Conservation (phyloP, 2,113 vertebrate genomes). For the Anas platyrhynchos region DNA sequence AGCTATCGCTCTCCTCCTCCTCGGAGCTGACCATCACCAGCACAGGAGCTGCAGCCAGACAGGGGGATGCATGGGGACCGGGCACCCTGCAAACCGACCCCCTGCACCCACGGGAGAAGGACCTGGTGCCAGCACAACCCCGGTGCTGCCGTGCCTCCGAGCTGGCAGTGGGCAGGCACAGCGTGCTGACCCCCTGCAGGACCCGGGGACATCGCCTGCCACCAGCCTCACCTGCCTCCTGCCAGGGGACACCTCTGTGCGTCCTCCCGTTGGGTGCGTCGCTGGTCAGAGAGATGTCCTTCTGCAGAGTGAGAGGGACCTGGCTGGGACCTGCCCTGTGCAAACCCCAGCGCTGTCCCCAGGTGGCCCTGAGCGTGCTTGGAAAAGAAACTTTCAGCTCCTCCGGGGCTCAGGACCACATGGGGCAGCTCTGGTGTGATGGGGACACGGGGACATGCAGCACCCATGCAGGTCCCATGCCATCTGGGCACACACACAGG, state of each 20-base stretch:
- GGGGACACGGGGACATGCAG: rapidly evolving
- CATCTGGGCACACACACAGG: neutral
- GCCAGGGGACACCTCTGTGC: slow-evolving; percentile 85
- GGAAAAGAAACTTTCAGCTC: neutral
- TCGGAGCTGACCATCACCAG: slow-evolving; percentile 82
- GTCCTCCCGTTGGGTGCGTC: slow-evolving; percentile 82
- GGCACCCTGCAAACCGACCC: neutral
- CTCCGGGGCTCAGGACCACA: neutral
- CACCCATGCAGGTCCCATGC: too few relatives aligned
- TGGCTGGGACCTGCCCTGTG: neutral
- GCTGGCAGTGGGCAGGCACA: neutral
- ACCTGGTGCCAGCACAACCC: neutral
- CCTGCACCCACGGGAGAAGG: neutral
- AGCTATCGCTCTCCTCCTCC: slow-evolving; percentile 83
- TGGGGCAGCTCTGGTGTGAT: neutral
- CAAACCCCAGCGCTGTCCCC: neutral
- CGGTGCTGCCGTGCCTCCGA: rapidly evolving
- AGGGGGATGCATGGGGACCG: neutral
- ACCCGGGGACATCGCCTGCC: neutral
- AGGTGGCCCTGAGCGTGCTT: neutral
- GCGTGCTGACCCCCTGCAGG: neutral
- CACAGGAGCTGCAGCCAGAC: slow-evolving; percentile 76
- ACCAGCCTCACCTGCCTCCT: slow-evolving; percentile 84
- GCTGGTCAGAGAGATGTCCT: slow-evolving; percentile 81
- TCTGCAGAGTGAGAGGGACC: slow-evolving; percentile 69